Base-by-base conservation (phyloP, 2,888 invertebrate genomes). In the Trichogramma evanescens region DNA sequence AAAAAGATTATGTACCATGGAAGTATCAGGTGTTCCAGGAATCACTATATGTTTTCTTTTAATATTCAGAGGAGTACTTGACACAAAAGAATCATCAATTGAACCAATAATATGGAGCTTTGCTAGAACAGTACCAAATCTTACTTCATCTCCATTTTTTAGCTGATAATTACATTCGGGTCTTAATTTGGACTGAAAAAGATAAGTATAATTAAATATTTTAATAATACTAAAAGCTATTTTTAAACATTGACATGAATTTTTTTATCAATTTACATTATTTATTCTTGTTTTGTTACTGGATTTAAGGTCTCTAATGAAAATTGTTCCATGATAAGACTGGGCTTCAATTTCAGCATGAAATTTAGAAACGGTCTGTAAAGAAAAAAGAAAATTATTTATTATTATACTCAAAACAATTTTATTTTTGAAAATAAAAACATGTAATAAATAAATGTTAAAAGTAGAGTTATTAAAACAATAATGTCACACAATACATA, bases 321-420 rank as follows among this genome's bases (percentile, higher is more conserved):
- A 75, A 53, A 76, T 74, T 7, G 70, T 65, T 9, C 72, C 72
- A 8, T 69, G 68, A 49, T 67, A 67, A 9, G 61, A 59, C 13
- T 61, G 65, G 1, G 79, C 78, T 66, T 82, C 80, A 56, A 82
- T 81, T 62, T 80, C 79, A 8, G 82, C 81, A 72, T 83, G 83
- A 54, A 76, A 71, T 63, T 78, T 78, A 1, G 82, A 82, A 10
- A 83, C 70, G 0, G 79, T 77, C 82, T 82, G 73, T 7, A 63
- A 53, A 63, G 54, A 54, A 50, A 8, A 57, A 45, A 58, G 48
- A 6, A 26, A 6, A 39, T 40, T 40, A 6, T n/a, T 40, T 40
- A 6, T n/a, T 40, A 51, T 51, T 45, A 45, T 45, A 3, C 8
- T 3, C 3, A 3, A 45, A 45, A 10, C 10, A 45, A 45, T 9